These are phyloP conservation scores for Ibidorhyncha struthersii DNA, from an alignment of 2,113 vertebrate species.

Conservation along the genomic window DNA sequence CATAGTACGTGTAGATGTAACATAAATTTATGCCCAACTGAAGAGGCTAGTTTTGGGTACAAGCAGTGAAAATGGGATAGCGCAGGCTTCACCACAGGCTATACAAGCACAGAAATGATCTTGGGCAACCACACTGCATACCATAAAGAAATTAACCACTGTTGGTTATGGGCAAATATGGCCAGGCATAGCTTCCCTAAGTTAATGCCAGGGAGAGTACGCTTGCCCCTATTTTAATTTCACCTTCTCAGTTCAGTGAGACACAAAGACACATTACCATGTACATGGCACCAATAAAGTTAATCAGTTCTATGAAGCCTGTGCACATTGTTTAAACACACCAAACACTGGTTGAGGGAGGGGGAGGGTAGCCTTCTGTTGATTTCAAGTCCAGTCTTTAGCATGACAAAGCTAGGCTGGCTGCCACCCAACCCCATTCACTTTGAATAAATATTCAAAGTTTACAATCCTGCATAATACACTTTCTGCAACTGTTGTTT, in stretches of 20 bases:
- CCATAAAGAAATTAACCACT: not conserved
- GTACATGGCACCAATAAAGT: slow-evolving; percentile 6
- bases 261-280: not conserved
- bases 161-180: not conserved
- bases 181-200: not conserved
- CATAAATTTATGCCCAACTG: not conserved
- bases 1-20: not conserved
- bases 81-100: not conserved
- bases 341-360: not conserved
- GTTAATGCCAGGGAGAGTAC: not conserved
- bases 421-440: slow-evolving; percentile 12
- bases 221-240: not conserved
- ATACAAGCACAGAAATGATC: not conserved
- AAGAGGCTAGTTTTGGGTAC: not conserved
- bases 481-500: slow-evolving; percentile 52
- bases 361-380: slow-evolving; percentile 26
- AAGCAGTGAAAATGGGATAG: not conserved
- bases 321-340: slow-evolving; percentile 6
- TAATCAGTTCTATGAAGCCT: slow-evolving; percentile 4
- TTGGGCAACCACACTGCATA: not conserved
- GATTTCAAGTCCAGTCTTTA: slow-evolving; percentile 35
- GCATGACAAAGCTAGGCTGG: slow-evolving; percentile 46
- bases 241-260: not conserved
- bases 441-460: slow-evolving; percentile 40
- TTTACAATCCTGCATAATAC: slow-evolving; percentile 42